Base-by-base conservation (phyloP, 2,113 vertebrate species). In the Shinisaurus crocodilurus region DNA sequence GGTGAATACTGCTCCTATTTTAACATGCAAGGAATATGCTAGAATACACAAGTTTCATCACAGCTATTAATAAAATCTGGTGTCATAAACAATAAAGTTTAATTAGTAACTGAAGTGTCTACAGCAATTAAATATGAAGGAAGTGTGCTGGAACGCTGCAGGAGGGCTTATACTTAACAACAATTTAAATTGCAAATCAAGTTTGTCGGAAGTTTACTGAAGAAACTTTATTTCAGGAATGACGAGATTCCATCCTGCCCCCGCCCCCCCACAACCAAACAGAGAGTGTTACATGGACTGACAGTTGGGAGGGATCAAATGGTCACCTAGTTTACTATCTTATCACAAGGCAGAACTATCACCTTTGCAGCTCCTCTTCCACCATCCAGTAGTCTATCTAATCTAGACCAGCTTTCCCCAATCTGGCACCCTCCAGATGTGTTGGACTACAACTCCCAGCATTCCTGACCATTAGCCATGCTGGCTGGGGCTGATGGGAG, bases 31-130 rank as follows among this genome's bases (percentile, higher is more conserved):
- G 90, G 90, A 90, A 89, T 89, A 90, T 93, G 67, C 91, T 94
- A 86, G 90, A 96, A 94, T 57, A 76, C 83, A 25, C 60, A 87
- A 83, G 85, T 95, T 91, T 93, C 93, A 94, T 92, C 90, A 91
- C 79, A 89, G 86, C 94, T 95, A 96, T 97, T 97, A 98, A 96
- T 96, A 95, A 97, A 95, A 93, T 93, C 90, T 91, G 94, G 89
- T 94, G 95, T 96, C 92, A 96, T 97, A 97, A 97, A 97, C 96
- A 97, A 98, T 97, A 94, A 96, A 95, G 95, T 95, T 97, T 97
- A 97, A 97, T 97, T 97, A 97, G 95, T 95, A 96, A 96, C 91
- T 96, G 94, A 96, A 97, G 94, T 96, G 90, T 96, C 96, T 97
- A 72, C 27, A 93, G 95, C 96, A 96, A 97, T 97, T 97, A 96